Conservation (phyloP, 2,888 invertebrate species). For the Drosophila tripunctata region DNA sequence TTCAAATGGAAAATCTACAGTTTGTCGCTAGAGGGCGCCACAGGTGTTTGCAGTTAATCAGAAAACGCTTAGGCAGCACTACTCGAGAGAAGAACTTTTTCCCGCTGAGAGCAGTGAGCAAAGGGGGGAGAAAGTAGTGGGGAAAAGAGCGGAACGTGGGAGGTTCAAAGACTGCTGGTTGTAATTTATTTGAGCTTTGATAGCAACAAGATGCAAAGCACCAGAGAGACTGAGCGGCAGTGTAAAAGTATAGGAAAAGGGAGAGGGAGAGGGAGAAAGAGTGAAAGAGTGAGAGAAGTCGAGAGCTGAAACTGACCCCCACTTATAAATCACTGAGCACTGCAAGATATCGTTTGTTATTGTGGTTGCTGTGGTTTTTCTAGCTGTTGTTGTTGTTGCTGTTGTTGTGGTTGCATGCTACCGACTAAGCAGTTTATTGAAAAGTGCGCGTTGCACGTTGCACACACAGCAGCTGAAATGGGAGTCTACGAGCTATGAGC, state of each 20-base stretch:
- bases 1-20: background rate
- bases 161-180: slow-evolving; percentile 8
- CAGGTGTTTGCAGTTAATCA: slow-evolving; percentile 61
- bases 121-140: background rate
- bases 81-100: background rate
- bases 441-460: slow-evolving; percentile 50
- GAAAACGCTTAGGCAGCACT: slow-evolving; percentile 65
- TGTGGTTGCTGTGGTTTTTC: slow-evolving; percentile 20
- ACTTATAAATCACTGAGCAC: slow-evolving; percentile 69
- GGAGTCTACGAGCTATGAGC: background rate
- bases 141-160: no score
- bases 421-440: slow-evolving; percentile 78
- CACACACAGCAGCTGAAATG: slow-evolving; percentile 2
- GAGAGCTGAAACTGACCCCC: slow-evolving; percentile 22
- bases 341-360: slow-evolving; percentile 40
- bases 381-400: slow-evolving; percentile 18
- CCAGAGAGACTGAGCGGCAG: slow-evolving; percentile 21
- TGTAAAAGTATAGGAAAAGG: slow-evolving; percentile 4
- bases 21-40: slow-evolving; percentile 18
- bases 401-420: slow-evolving; percentile 25
- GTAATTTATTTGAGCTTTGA: slow-evolving; percentile 80
- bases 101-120: background rate
- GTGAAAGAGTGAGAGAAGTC: background rate
- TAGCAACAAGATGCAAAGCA: slow-evolving; percentile 74
- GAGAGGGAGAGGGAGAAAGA: slow-evolving; percentile 1